Evolutionary conservation across 2,888 invertebrate genomes (phyloP), one percentile per base, ranked within the genome.

Genomic region (Pyrrhopygopsis socrates): DNA sequence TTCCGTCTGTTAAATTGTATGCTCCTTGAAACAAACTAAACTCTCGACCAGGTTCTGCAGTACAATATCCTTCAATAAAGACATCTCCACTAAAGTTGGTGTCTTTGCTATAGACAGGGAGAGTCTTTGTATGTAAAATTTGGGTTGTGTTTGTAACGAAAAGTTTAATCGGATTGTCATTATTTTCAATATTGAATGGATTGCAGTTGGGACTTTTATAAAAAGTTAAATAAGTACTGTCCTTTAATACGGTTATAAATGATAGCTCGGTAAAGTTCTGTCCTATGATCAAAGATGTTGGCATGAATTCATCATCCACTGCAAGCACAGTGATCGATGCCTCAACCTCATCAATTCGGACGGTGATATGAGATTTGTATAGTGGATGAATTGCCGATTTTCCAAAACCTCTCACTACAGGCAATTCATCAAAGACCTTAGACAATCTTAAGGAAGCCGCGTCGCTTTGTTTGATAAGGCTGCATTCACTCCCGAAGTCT

Each of bases 371-470:
- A 9, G 80, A 78, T 74, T 82, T 87, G 24, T 79, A 88, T 34
- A 84, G 29, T 9, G 91, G 89, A 15, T 34, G 18, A 41, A 89
- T 81, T 13, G 71, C 58, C 15, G 83, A 84, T 41, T 90, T 77
- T 8, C 89, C 90, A 73, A 92, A 88, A 18, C 91, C 90, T 67
- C 71, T 84, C 8, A 91, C 67, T 13, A 81, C 20, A 22, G 90
- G 91, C 20, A 91, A 30, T 9, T 81, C 38, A 34, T 75, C 60
- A 60, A 30, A 80, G 24, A 11, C n/a, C 54, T 83, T 73, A 50
- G 50, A 20, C 9, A 87, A 65, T 20, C 67, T 68, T 65, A 88
- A 60, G 29, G 60, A 74, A 30, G n/a, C 60, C 30, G 74, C 74
- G 29, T 74, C 60, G 34, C 74, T n/a, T n/a, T 38, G 20, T 41